phyloP scores from a whole-genome alignment of 2,797 vertebrate species.

The Scolopax rusticola region DNA sequence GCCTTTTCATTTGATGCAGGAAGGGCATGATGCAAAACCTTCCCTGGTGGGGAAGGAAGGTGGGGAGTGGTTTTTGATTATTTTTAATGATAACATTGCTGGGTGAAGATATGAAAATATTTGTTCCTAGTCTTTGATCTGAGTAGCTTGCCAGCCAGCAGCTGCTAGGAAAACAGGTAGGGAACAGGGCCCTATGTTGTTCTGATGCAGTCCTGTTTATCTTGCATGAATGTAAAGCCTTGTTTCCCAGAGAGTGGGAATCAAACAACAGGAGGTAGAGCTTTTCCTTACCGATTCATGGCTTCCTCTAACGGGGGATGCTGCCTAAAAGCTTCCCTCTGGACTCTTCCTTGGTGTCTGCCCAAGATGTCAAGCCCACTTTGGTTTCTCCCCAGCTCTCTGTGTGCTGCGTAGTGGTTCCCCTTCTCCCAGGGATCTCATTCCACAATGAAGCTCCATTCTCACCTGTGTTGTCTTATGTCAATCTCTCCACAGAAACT shows the following conservation, averaged over 20 bases:
- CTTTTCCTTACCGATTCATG: slow-evolving; percentile 10
- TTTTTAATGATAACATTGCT: slow-evolving; percentile 51
- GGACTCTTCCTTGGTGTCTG: not conserved
- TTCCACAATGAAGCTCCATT: not conserved
- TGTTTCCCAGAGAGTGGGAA: not conserved
- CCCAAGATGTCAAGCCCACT: not conserved
- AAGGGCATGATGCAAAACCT: slow-evolving; percentile 60
- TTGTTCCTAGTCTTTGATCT: slow-evolving; percentile 53
- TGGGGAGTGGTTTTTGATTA: slow-evolving; percentile 40
- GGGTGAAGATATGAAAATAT: slow-evolving; percentile 42
- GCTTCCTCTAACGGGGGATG: not conserved
- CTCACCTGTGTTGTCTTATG: not conserved
- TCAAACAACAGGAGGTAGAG: not conserved
- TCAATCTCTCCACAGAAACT: not conserved
- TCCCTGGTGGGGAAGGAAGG: slow-evolving; percentile 47
- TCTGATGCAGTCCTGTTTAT: slow-evolving; percentile 10
- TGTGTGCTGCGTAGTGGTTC: not conserved
- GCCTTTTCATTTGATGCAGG: slow-evolving; percentile 44
- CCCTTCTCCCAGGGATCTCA: not conserved
- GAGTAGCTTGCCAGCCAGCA: slow-evolving; percentile 28
- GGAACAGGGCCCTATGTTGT: not conserved
- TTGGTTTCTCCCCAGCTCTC: not conserved
- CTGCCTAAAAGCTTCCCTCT: not conserved
- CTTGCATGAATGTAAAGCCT: not conserved
- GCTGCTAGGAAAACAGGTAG: slow-evolving; percentile 34